Percentiles rank a stretch among this genome's conserved stretches.
Conservation (phyloP, 2,113 vertebrate species). For the Myanophis thanlyinensis region DNA sequence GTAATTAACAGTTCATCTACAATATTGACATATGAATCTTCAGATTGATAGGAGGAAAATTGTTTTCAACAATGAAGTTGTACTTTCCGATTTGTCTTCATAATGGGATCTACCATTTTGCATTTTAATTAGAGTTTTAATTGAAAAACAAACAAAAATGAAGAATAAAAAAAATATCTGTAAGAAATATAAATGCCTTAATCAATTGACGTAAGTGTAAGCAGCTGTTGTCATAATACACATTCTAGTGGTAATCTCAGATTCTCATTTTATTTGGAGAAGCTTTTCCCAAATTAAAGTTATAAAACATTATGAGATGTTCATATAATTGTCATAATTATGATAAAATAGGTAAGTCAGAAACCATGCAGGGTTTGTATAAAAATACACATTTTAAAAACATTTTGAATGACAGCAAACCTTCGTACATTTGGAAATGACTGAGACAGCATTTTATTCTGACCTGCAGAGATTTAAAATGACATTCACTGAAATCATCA, state of each 20-base stretch:
- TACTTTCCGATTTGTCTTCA: slow-evolving; percentile 75
- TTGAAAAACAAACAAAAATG: slow-evolving; percentile 44
- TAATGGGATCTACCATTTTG: slow-evolving; percentile 69
- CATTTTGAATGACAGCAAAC: slow-evolving; percentile 14
- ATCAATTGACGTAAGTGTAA: background rate
- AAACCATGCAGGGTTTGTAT: background rate
- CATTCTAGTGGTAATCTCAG: slow-evolving; percentile 19
- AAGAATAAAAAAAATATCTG: slow-evolving; percentile 53
- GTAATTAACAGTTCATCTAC: slow-evolving; percentile 90
- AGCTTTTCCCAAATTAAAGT: slow-evolving; percentile 40
- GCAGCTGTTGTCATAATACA: background rate
- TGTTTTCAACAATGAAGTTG: slow-evolving; percentile 80
- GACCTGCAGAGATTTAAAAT: slow-evolving; percentile 18
- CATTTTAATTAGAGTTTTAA: slow-evolving; percentile 64
- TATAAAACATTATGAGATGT: background rate
- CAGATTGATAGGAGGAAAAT: slow-evolving; percentile 77
- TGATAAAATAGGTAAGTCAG: background rate
- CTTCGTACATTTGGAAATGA: accelerated
- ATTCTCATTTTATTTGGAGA: slow-evolving; percentile 28
- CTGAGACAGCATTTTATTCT: slow-evolving; percentile 34
- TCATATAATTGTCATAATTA: background rate
- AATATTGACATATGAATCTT: slow-evolving; percentile 78
- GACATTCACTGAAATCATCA: slow-evolving; percentile 50
- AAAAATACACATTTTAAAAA: background rate
- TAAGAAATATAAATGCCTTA: slow-evolving; percentile 50